Base-by-base conservation (phyloP, 2,888 invertebrate species). In the Seladonia tumulorum region DNA sequence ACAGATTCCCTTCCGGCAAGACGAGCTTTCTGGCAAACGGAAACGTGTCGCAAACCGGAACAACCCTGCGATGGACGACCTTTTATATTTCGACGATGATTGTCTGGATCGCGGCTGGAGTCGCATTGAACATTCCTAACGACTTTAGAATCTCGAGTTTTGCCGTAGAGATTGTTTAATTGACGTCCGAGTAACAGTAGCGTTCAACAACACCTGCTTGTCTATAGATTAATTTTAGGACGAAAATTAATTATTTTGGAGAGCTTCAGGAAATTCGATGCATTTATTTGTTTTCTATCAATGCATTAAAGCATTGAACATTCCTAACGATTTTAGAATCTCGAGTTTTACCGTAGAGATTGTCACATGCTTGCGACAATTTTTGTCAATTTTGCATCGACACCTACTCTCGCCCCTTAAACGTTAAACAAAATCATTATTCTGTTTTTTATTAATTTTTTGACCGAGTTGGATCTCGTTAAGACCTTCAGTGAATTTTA, bases 1-100 rank as follows among this genome's bases (percentile, higher is more conserved):
- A 75, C 66, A 75, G 82, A 78, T 82, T 73, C 74, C 63, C 66
- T 68, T 76, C 57, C 53, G 76, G 29, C 42, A 70, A 49, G 14
- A 49, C 47, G 45, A 22, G 71, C 71, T 47, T 71, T 71, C 18
- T 25, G 25, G 47, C 71, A 71, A 71, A 71, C 42, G 39, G 47
- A n/a, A 70, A 70, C 42, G 42, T 70, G n/a, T 70, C 22, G 22
- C 39, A 42, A 70, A n/a, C 70, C 39, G 70, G 70, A 70, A 70
- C 70, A 14, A 68, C 39, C 42, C 42, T 39, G 35, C 14, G n/a
- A 12, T 42, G 42, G 14, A 14, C 42, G 42, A n/a, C n/a, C 70
- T 70, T 42, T 42, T n/a, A 14, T 42, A 42, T 42, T 42, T 70
- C 39, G 39, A 22, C n/a, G 22, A 12, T 39, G 70, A 70, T n/a